Base-by-base conservation (phyloP, 2,113 vertebrate genomes). In the Apodemus speciosus region DNA sequence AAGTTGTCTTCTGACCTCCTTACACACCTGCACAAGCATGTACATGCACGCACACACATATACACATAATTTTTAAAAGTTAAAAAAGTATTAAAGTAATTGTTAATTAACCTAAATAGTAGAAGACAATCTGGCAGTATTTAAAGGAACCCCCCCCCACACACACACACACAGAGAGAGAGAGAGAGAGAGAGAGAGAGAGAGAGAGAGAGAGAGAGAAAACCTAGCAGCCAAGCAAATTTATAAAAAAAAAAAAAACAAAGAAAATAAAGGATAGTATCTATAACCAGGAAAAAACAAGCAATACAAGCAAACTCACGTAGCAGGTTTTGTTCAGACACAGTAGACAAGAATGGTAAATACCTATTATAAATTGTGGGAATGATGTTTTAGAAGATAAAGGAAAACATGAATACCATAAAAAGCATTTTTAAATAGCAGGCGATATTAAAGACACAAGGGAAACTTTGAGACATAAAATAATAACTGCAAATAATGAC, bases 201-300 rank as follows among this genome's bases (percentile, higher is more conserved):
- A 46, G 43, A 46, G 43, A 46, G 43, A 46, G 43, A 46, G 43
- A 46, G 43, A 46, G 43, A 46, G 43, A 46, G 43, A 46, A 6
- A 95, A 94, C n/a, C 73, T 66, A 88, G 18, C 32, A 93, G 20
- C 35, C 51, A 81, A 88, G 88, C 30, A 88, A 88, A 88, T 85
- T 85, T 73, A 72, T 23, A 88, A 88, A 30, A 66, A 88, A 90
- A 88, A 88, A 30, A 66, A 88, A 90, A n/a, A 4, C 3, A 60
- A 77, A 94, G 1, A 87, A 94, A 94, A 10, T 85, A 40, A 35
- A 94, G 35, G 80, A 40, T 35, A 88, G n/a, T 3, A 89, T 5
- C n/a, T 81, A 94, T 30, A 89, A 81, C 32, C 35, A 77, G 49
- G 32, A 2, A 32, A 35, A 71, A 91, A 85, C 84, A 49, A 75